Evolutionary conservation across 1,140 invertebrate species (phyloP), one percentile per base, ranked within the genome.

Genomic region (Megathymus violae): DNA sequence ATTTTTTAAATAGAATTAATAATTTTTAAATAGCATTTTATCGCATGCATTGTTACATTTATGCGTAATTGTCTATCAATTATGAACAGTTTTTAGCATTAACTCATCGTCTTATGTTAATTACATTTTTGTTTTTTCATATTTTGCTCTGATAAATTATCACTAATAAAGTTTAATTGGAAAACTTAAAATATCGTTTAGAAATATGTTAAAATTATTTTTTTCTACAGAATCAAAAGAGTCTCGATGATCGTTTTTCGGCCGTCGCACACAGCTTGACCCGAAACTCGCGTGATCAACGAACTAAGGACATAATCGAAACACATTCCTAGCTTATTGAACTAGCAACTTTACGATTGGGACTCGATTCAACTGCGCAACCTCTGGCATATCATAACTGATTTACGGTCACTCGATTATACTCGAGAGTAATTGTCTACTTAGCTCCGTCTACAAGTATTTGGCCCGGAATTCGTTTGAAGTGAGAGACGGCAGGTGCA

Each of bases 251-350:
- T 44, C 41, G 40, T 22, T 58, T 58, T 58, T 27, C 41, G 44
- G 41, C n/a, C 13, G 41, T 10, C 41, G 6, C 41, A 27, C 16
- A 56, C 46, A 15, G 56, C 59, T 43, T 50, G 66, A 66, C 64
- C 74, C 66, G 66, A 69, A 46, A 36, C 25, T 10, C 69, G 70
- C 67, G 70, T 70, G 70, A 78, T 73, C 72, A 78, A 71, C 72
- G 65, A 78, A 73, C 74, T 76, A 76, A 76, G 74, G 70, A 72
- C 70, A 76, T 72, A 72, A 67, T 48, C 63, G 63, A 73, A 73
- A 66, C 73, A 58, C 74, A 76, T 76, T 76, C 74, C 65, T 76
- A 64, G 71, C 68, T 76, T 71, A n/a, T 74, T 78, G 72, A 50
- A 48, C 48, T 56, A 67, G 65, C 11, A 9, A 71, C 34, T 68